These are phyloP conservation scores for Toxotes lorentzi DNA, from an alignment of 2,797 vertebrate genomes.

Conservation along the genomic window DNA sequence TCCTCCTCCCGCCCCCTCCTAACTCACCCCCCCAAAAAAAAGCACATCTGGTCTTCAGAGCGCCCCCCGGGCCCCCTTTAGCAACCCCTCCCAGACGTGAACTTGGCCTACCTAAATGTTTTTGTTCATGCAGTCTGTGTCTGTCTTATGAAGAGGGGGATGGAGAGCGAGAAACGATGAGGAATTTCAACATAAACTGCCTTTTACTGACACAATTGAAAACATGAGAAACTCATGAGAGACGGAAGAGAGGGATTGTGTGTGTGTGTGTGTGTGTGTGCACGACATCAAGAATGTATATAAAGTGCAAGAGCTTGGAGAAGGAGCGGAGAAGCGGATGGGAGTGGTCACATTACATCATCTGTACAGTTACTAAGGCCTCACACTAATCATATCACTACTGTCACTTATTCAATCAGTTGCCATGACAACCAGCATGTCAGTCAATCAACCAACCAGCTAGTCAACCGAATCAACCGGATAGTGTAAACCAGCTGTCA, in stretches of 20 bases:
- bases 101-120: conserved; percentile 85
- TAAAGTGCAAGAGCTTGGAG: conserved; percentile 5
- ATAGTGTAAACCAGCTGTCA: not conserved
- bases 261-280: conserved; percentile 29
- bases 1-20: conserved; percentile 14
- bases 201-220: conserved; percentile 73
- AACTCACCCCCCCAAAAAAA: conserved; percentile 24
- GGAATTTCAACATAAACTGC: conserved; percentile 73
- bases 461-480: not conserved
- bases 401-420: conserved; percentile 18
- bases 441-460: not conserved
- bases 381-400: conserved; percentile 2
- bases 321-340: conserved; percentile 20
- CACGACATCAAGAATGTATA: not conserved
- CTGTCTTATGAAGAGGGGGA: conserved; percentile 37
- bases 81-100: conserved; percentile 80
- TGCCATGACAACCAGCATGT: conserved; percentile 20
- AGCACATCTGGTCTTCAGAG: conserved; percentile 83
- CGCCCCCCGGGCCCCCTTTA: conserved; percentile 65
- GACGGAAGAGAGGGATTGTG: conserved; percentile 8
- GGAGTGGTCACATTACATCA: conserved; percentile 63
- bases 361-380: not conserved
- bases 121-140: conserved; percentile 78
- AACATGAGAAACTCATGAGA: conserved; percentile 57
- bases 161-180: conserved; percentile 23